A percentile compares a stretch with the other conserved stretches of the same genome.
phyloP scores from a whole-genome alignment of 2,888 invertebrate species.

The Leuctra nigra region DNA sequence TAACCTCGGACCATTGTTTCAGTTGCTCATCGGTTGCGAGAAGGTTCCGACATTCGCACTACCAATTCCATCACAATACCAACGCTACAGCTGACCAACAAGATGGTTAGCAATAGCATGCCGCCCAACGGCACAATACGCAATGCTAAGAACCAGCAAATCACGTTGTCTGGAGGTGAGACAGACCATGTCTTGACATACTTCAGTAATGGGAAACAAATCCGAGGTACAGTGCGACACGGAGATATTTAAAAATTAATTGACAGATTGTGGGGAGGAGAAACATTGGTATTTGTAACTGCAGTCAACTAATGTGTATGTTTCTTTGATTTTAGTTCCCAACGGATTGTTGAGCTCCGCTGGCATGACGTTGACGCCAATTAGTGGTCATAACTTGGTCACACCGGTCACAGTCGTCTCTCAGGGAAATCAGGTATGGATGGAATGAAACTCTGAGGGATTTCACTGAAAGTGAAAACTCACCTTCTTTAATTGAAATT shows the following conservation, averaged over 20 bases:
- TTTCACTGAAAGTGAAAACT: too few species aligned
- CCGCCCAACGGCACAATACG: conserved; percentile 40
- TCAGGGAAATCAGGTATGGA: conserved; percentile 49
- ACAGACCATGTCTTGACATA: too few species aligned
- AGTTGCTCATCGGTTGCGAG: conserved; percentile 14
- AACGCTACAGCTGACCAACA: conserved; percentile 38
- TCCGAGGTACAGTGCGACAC: too few species aligned
- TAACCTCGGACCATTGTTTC: conserved; percentile 2
- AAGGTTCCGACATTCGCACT: conserved; percentile 16
- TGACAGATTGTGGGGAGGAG: too few species aligned
- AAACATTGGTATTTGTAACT: too few species aligned
- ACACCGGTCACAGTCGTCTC: conserved; percentile 51
- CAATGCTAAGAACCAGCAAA: conserved; percentile 34
- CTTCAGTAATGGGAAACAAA: too few species aligned
- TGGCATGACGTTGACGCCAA: conserved; percentile 38
- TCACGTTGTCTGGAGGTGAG: conserved; percentile 38
- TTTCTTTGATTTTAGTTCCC: conserved; percentile 29
- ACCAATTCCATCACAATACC: conserved; percentile 30
- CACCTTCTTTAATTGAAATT: too few species aligned
- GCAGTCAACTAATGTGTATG: background rate
- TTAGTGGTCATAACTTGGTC: conserved; percentile 40
- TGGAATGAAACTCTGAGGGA: too few species aligned
- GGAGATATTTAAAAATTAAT: too few species aligned
- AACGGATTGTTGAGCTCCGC: conserved; percentile 40
- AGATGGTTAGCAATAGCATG: conserved; percentile 42